These are phyloP conservation scores for Circaetus cinerascens DNA, from an alignment of 2,113 vertebrate species.

Conservation along the genomic window DNA sequence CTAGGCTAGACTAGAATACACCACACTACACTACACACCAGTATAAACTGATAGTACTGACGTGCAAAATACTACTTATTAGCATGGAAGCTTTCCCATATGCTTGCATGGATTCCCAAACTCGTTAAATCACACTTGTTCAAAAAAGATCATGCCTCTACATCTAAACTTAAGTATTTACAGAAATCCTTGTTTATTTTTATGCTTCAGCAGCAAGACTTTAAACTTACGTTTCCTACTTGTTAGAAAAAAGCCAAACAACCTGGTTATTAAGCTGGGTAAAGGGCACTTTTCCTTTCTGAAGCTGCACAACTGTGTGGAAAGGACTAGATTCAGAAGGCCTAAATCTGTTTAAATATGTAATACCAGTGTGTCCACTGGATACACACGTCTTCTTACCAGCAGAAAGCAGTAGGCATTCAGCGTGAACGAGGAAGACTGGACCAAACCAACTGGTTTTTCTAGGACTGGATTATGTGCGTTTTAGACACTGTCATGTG, in stretches of 20 bases:
- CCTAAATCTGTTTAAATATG: not conserved
- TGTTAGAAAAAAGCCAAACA: not conserved
- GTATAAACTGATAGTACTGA: not conserved
- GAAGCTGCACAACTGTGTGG: not conserved
- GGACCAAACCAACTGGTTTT: not conserved
- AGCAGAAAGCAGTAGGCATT: not conserved
- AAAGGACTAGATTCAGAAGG: not conserved
- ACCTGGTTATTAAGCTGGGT: not conserved
- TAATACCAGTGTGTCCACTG: not conserved
- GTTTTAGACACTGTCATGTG: not conserved
- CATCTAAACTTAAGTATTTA: not conserved
- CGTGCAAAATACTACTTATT: not conserved
- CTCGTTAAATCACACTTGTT: not conserved
- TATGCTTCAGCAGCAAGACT: not conserved
- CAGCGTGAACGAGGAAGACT: not conserved
- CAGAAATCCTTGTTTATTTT: not conserved
- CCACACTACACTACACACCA: not conserved
- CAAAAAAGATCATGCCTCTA: not conserved
- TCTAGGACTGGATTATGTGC: not conserved
- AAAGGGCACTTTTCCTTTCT: not conserved
- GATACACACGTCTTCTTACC: fast-evolving
- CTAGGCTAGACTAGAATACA: not conserved
- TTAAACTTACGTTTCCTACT: not conserved
- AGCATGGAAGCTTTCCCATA: not conserved
- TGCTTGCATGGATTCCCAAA: not conserved